Conservation (phyloP, 2,113 vertebrate genomes). For the Pelobates fuscus region DNA sequence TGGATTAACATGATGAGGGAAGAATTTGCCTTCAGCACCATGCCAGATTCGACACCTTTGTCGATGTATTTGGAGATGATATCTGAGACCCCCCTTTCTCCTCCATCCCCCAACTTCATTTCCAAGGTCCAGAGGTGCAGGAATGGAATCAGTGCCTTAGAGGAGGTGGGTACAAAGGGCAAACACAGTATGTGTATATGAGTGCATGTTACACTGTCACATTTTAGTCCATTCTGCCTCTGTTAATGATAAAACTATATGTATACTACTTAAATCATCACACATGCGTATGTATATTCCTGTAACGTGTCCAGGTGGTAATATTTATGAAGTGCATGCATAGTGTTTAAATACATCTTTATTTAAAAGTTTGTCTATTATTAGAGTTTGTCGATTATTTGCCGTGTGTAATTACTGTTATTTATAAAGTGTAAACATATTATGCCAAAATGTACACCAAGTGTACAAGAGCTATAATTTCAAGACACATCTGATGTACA, state of each 20-base stretch:
- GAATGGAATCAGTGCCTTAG: constrained; percentile 11
- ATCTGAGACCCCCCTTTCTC: neutral
- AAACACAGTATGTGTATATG: neutral
- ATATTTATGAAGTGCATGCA: too few relatives aligned
- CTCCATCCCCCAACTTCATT: neutral
- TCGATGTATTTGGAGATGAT: constrained; percentile 15
- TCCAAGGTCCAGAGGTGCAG: constrained; percentile 35
- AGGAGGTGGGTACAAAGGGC: constrained; percentile 4
- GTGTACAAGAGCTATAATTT: too few relatives aligned
- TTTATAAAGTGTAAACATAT: too few relatives aligned
- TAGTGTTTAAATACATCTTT: too few relatives aligned
- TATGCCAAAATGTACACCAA: too few relatives aligned
- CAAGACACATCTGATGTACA: too few relatives aligned
- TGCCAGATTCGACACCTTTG: constrained; percentile 20
- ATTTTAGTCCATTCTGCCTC: too few relatives aligned
- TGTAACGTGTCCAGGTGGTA: too few relatives aligned
- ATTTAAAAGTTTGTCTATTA: too few relatives aligned
- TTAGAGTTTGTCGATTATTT: too few relatives aligned
- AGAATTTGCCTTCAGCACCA: neutral
- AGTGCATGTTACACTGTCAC: neutral
- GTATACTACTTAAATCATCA: neutral
- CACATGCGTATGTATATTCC: neutral
- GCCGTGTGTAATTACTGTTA: too few relatives aligned
- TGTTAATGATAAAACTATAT: too few relatives aligned
- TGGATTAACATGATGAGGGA: neutral